These are phyloP conservation scores for Hassar affinis DNA, from an alignment of 2,113 vertebrate genomes.

Conservation along the genomic window DNA sequence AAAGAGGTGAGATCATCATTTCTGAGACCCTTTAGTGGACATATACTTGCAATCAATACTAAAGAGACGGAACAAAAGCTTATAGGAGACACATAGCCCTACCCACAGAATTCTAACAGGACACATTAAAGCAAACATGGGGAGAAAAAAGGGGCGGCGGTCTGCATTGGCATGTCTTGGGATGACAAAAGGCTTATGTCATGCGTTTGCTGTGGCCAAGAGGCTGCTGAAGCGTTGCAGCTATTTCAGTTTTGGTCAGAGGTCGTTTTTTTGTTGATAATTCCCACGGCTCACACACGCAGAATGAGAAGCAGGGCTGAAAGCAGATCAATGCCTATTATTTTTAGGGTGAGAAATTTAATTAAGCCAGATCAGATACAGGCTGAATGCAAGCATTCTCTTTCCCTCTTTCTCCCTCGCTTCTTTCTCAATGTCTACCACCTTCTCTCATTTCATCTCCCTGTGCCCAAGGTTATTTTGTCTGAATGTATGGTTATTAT, in stretches of 20 bases:
- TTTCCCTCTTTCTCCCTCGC: slow-evolving; percentile 4
- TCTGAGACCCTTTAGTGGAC: slow-evolving; percentile 12
- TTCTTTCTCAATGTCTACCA: neutral
- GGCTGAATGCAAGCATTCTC: neutral
- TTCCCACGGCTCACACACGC: slow-evolving; percentile 12
- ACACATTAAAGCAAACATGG: neutral
- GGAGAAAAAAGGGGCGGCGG: neutral
- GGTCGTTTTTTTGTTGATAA: slow-evolving; percentile 41
- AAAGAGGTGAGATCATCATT: neutral
- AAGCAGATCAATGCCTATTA: slow-evolving; percentile 40
- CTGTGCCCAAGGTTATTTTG: slow-evolving; percentile 43
- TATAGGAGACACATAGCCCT: neutral
- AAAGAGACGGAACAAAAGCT: neutral
- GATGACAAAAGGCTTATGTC: slow-evolving; percentile 41
- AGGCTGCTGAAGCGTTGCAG: slow-evolving; percentile 23
- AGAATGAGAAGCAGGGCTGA: slow-evolving; percentile 8
- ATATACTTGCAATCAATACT: neutral
- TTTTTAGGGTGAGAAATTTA: slow-evolving; percentile 47
- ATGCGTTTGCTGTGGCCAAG: slow-evolving; percentile 10
- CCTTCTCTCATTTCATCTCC: slow-evolving; percentile 8
- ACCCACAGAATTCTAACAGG: neutral
- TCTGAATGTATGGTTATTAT: slow-evolving; percentile 44
- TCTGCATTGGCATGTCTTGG: slow-evolving; percentile 2
- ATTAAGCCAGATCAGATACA: slow-evolving; percentile 51
- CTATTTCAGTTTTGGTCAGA: slow-evolving; percentile 41